Evolutionary conservation across 2,797 vertebrate genomes (phyloP).

Genomic region (Sebastes elongatus): DNA sequence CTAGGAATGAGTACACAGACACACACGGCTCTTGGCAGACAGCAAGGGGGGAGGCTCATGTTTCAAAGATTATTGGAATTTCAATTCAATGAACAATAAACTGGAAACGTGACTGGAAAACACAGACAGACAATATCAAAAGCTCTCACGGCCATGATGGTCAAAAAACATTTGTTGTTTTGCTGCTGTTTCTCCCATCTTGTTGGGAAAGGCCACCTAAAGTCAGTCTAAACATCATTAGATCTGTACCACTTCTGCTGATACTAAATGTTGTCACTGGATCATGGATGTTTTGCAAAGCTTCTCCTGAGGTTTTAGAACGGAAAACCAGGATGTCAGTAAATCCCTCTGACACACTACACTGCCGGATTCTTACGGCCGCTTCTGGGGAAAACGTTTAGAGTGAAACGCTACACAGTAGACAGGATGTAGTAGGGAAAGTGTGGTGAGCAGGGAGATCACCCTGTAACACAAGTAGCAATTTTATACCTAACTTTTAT

Average conservation of each 20-base stretch:
- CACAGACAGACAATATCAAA: conserved; percentile 1
- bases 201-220: background rate
- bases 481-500: background rate
- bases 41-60: background rate
- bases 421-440: background rate
- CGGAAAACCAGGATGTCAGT: conserved; percentile 30
- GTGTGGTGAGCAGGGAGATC: conserved; percentile 1
- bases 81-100: conserved; percentile 6
- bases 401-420: background rate
- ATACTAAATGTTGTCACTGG: background rate
- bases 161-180: conserved; percentile 7
- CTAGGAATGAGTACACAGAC: background rate
- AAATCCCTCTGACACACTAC: conserved; percentile 35
- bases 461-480: background rate
- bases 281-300: background rate
- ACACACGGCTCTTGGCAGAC: background rate
- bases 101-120: conserved; percentile 7
- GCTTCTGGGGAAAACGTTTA: conserved; percentile 42
- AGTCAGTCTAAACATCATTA: conserved; percentile 1
- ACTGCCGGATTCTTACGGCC: conserved; percentile 14
- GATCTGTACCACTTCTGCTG: background rate
- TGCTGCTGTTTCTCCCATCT: background rate
- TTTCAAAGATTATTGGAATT: conserved; percentile 27
- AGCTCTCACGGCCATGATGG: background rate
- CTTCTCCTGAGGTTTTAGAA: background rate